Conservation (phyloP, 2,113 vertebrate genomes). For the Dipodomys stephensi region DNA sequence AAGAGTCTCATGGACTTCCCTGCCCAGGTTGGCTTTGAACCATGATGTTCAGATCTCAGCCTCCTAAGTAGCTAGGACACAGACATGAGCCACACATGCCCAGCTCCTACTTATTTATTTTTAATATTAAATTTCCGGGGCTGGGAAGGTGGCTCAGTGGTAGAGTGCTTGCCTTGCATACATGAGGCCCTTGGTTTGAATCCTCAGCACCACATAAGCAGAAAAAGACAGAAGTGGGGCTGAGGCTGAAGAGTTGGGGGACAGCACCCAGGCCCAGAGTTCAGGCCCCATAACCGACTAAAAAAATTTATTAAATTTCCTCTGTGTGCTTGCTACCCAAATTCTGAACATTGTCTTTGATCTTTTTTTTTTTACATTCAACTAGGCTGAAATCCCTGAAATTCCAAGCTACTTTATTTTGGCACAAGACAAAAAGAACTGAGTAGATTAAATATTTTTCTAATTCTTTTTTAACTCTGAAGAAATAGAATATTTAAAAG, state of each 20-base stretch:
- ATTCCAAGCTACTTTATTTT: constrained; percentile 60
- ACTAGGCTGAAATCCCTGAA: constrained; percentile 48
- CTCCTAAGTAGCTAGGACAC: too few relatives aligned
- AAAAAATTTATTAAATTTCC: constrained; percentile 50
- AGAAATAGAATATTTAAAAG: constrained; percentile 61
- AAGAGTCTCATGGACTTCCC: too few relatives aligned
- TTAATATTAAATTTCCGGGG: background rate
- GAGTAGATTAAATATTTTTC: constrained; percentile 68
- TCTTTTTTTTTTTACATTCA: constrained; percentile 63
- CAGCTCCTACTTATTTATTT: constrained; percentile 67
- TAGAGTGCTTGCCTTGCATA: too few relatives aligned
- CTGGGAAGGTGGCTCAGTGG: too few relatives aligned
- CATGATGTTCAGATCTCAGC: too few relatives aligned
- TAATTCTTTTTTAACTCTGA: constrained; percentile 66
- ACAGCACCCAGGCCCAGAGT: too few relatives aligned
- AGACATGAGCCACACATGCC: background rate
- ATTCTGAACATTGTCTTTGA: constrained; percentile 69
- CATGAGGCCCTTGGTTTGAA: too few relatives aligned
- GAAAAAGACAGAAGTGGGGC: too few relatives aligned
- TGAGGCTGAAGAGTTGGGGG: too few relatives aligned
- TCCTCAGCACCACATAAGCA: too few relatives aligned
- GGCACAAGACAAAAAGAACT: constrained; percentile 62
- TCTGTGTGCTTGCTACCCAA: constrained; percentile 54
- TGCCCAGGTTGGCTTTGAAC: too few relatives aligned
- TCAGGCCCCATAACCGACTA: too few relatives aligned